Base-by-base conservation (phyloP, 2,113 vertebrate genomes). In the Petromus typicus region DNA sequence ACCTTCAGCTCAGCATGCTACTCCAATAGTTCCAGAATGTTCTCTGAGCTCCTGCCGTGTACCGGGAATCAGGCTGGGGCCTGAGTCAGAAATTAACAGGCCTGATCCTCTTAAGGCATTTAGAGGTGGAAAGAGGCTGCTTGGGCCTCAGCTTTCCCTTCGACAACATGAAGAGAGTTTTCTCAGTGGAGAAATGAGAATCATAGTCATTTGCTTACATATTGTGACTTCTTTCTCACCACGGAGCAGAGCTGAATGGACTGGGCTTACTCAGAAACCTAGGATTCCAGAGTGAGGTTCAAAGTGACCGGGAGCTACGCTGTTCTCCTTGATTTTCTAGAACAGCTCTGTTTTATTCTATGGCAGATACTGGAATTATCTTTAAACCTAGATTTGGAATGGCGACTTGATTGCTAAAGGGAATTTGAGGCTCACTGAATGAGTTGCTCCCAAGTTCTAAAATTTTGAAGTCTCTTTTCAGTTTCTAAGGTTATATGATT, bases 301-400 rank as follows among this genome's bases (percentile, higher is more conserved):
- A 57, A 59, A 90, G 71, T 45, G 51, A 54, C 27, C 2, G 2
- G 25, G 43, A 40, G 40, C 8, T 40, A 27, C 32, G 51, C 13
- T 2, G 25, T 37, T 17, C 7, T 10, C 25, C 11, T 12, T 14
- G 10, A 25, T 89, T 56, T 69, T 57, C 93, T 81, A 78, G 37
- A 87, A 40, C 7, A 81, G n/a, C 22, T 71, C 27, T 6, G 37
- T 25, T 85, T 91, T 8, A 81, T 83, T 95, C n/a, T 80, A 10
- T 45, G 10, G 40, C 34, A 86, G 75, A 56, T 59, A 91, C 5
- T 37, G 3, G 48, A n/a, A 73, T 48, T 66, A 20, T 87, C 3
- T 34, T 84, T 79, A 73, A 75, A 16, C 32, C 69, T 89, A 14
- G 71, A 76, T 87, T 69, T 94, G 40, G 45, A 91, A 95, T 75